phyloP scores from a whole-genome alignment of 2,888 invertebrate genomes.

The Oasisia sp. region DNA sequence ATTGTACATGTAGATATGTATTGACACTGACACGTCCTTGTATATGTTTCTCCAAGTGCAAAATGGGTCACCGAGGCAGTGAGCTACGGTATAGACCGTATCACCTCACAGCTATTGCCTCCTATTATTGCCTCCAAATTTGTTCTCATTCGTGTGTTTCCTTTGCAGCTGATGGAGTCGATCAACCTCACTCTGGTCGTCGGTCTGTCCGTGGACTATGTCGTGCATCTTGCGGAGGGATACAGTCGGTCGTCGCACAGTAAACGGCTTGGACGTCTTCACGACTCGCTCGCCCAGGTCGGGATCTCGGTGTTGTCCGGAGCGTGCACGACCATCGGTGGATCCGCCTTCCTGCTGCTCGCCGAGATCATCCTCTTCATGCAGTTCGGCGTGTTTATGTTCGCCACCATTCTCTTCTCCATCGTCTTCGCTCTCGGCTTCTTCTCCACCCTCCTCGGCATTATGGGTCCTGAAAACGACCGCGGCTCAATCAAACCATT shows the following conservation, averaged over 20 bases:
- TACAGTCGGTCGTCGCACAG: constrained; percentile 51
- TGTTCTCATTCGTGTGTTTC: neutral
- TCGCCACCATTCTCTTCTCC: constrained; percentile 55
- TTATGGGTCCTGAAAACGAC: constrained; percentile 50
- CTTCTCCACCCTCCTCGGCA: constrained; percentile 50
- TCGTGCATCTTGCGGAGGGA: constrained; percentile 59
- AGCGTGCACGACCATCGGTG: constrained; percentile 56
- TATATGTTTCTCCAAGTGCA: no score
- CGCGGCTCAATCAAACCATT: constrained; percentile 40
- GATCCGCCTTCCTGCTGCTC: constrained; percentile 53
- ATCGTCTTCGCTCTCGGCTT: constrained; percentile 51
- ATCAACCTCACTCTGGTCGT: constrained; percentile 59
- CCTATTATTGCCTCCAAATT: neutral
- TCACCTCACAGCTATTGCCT: neutral
- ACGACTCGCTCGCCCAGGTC: constrained; percentile 53
- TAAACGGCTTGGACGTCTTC: constrained; percentile 50
- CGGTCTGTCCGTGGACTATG: constrained; percentile 58
- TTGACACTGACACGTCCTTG: no score
- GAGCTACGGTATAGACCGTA: neutral
- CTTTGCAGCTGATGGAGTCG: constrained; percentile 51
- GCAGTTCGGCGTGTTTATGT: constrained; percentile 59
- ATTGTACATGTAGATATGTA: no score
- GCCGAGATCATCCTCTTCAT: constrained; percentile 54
- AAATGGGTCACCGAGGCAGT: neutral
- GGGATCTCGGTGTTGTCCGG: constrained; percentile 56